A percentile compares a stretch with the other conserved stretches of the same genome.
Conservation (phyloP, 2,113 vertebrate genomes). For the Thunnus thynnus region DNA sequence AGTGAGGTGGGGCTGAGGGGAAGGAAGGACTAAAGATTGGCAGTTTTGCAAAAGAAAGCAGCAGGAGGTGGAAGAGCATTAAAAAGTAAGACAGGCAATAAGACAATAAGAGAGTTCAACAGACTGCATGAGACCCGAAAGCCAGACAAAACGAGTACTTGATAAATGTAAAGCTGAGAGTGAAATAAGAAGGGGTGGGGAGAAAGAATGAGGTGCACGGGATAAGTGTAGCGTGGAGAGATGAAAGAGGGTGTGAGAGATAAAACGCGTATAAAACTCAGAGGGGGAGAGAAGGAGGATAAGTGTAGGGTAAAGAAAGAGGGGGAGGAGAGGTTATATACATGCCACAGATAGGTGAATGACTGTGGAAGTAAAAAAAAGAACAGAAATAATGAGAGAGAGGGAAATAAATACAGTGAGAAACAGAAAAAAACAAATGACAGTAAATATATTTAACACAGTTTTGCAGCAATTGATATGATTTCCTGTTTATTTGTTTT, state of each 20-base stretch:
- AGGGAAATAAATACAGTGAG: neutral
- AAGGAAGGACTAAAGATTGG: neutral
- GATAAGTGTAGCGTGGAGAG: constrained; percentile 20
- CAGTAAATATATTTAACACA: neutral
- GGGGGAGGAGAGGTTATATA: constrained; percentile 24
- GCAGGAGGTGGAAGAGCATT: neutral
- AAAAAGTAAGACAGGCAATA: neutral
- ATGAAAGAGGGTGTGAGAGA: constrained; percentile 34
- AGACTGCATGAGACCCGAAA: neutral
- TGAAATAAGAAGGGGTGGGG: neutral
- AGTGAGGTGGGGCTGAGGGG: neutral
- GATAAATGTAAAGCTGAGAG: constrained; percentile 12
- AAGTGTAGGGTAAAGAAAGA: constrained; percentile 34
- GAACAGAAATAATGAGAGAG: constrained; percentile 15
- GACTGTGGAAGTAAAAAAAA: neutral
- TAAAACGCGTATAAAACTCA: neutral
- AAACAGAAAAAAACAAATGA: neutral
- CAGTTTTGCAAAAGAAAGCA: neutral
- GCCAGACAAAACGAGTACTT: constrained; percentile 6
- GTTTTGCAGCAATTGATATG: neutral
- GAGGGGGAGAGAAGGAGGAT: constrained; percentile 1
- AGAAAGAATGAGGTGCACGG: neutral
- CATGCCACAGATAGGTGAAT: constrained; percentile 8
- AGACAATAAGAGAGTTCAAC: neutral
- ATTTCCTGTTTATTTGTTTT: constrained; percentile 1